Evolutionary conservation across 2,113 vertebrate species (phyloP), one percentile per base, ranked within the genome.

Genomic region (Propithecus coquereli): DNA sequence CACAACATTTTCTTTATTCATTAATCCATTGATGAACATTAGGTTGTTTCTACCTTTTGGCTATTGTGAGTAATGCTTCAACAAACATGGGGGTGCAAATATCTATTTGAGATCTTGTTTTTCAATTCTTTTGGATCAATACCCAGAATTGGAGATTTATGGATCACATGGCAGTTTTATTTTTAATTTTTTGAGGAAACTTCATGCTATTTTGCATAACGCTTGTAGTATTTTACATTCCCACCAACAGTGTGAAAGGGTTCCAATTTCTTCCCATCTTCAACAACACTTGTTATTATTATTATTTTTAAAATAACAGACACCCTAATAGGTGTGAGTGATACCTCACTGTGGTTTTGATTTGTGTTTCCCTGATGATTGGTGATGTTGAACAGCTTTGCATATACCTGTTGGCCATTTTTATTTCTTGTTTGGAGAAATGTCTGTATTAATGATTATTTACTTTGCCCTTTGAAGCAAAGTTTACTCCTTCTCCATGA

Each of bases 391-490:
- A 90, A 4, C 23, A 68, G 66, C 6, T 84, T 84, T 90, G 34
- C 45, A 17, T 17, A 40, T 77, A 83, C n/a, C 3, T 9, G 11
- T 50, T 77, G 9, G 5, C 16, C 23, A 65, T 79, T n/a, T 90
- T 16, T 66, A 43, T 74, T n/a, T 47, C 8, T 80, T 77, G 0
- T 57, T 90, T 94, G 50, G 43, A 70, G 17, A 65, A 92, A 57
- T 71, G 7, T 63, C 4, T 85, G 34, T 37, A n/a, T 87, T 80
- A 71, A 50, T 76, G 23, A 96, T 90, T 57, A 89, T 50, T 84
- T 81, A 37, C 40, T 94, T 94, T 91, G 89, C 5, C 6, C 66
- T 92, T 81, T 94, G 81, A 92, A 81, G 37, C 18, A 74, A 94
- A 84, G 2, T 50, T 90, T 20, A 91, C 40, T 88, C 32, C 30